Conservation (phyloP, 53 echinoderm and acorn worm species). For the Paelopatides confundens region DNA sequence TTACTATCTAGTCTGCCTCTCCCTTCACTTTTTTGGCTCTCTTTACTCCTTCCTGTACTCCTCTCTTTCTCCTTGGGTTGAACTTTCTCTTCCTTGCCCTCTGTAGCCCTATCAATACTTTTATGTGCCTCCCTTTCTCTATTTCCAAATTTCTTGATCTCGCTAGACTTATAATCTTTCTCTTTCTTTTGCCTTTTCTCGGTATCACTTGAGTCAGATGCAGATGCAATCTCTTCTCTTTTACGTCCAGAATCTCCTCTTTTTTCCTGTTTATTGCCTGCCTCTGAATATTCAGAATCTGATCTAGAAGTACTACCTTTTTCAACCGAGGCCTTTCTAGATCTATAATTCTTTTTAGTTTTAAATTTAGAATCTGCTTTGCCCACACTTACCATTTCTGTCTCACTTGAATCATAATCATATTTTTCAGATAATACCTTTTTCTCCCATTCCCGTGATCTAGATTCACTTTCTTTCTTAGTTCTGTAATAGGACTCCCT, state of each 20-base stretch:
- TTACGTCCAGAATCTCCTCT: background rate
- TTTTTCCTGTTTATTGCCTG: background rate
- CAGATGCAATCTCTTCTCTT: background rate
- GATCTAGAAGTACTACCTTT: background rate
- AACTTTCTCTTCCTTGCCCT: background rate
- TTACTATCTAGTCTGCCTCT: too few relatives aligned
- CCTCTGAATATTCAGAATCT: background rate
- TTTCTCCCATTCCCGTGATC: background rate
- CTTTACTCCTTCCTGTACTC: too few relatives aligned
- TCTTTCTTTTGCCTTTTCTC: background rate
- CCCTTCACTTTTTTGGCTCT: background rate
- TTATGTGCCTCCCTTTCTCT: background rate
- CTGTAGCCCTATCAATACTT: background rate
- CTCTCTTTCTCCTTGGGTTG: background rate
- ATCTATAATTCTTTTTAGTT: background rate
- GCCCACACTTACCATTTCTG: background rate
- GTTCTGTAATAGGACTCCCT: background rate
- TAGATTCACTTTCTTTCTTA: background rate
- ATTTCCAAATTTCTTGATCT: background rate
- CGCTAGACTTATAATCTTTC: background rate
- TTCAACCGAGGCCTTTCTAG: too few relatives aligned
- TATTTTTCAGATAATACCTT: background rate
- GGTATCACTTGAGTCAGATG: background rate
- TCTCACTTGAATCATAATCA: background rate
- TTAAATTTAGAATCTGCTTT: background rate